Evolutionary conservation across 2,888 invertebrate species (phyloP), one percentile per base, ranked within the genome.

Genomic region (Machimus atricapillus): DNA sequence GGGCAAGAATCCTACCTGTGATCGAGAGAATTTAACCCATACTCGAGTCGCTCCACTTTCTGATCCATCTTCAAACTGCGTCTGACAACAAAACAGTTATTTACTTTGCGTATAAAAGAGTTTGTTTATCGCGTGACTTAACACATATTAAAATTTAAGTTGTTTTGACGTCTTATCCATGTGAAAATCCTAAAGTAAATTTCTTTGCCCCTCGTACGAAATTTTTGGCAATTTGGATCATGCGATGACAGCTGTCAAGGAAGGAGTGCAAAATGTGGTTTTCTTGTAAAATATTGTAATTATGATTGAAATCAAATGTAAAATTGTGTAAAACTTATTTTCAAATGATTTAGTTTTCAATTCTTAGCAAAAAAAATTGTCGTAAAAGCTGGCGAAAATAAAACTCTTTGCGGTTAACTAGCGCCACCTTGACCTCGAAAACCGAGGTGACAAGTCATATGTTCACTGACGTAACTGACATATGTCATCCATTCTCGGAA

Each of bases 131-230:
- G 27, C 31, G 27, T 52, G 31, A 81, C 31, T 81, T 81, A 79
- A 46, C 31, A 79, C 79, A 79, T 79, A 79, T 79, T 46, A 40
- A 79, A 79, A 37, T 43, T 43, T 23, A 9, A 52, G 27, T 56
- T 81, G 81, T 81, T 81, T 81, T 56, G 52, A 81, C 78, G 78
- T 78, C 43, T 66, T 43, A 78, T 78, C 37, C 78, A 78, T 78
- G 78, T 78, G 78, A 27, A 52, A 81, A 81, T 52, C 27, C 23
- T 31, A 7, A 56, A 56, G 56, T 34, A 56, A 52, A 81, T 81
- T 81, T 23, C 27, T 56, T 7, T 27, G 19, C 9, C 23, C 66
- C 66, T 27, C 66, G 8, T 3, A 23, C 9, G 31, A 37, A 43
- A 46, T 9, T 40, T 40, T 23, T 46, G 27, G 14, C 52, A 31